Base-by-base conservation (phyloP, 37 sponge, comb jelly and placozoan species). In the Geodia barretti region DNA sequence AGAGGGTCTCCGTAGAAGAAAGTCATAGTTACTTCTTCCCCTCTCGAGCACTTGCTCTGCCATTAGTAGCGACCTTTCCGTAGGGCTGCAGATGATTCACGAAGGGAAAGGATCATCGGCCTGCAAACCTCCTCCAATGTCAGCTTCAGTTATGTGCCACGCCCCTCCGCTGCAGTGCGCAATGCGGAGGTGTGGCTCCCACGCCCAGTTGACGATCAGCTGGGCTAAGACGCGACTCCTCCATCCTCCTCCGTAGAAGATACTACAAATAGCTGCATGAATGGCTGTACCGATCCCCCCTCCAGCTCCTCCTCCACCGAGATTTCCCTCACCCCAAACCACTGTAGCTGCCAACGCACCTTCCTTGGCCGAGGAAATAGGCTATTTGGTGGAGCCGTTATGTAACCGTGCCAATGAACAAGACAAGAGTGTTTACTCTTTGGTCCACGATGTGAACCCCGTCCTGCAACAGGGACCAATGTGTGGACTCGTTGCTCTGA, bases 401-500 rank as follows among this genome's bases (percentile, higher is more conserved):
- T 47, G 54, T 47, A 14, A 7, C 14, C 54, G 54, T 47, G 54
- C 54, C 14, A 14, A 47, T 7, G 54, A 14, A 47, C 54, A 47
- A 1, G 42, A 38, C 2, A 78, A 78, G 1, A 23, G 28, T 14
- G 20, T 39, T n/a, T 21, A 70, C 61, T 70, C 70, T 35, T 69
- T 19, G 28, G 31, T 61, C 0, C 73, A 63, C n/a, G 33, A 63
- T 2, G 67, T 83, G 4, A 38, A 41, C 0, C 83, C 83, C 32
- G 83, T 83, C 25, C 39, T 83, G 11, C 83, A 83, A 31, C 39
- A 83, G 32, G 79, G 78, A 5, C 89, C 89, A 41, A 88, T 83
- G 66, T 88, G 89, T 82, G 89, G 89, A 14, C 28, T 88, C 23
- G 83, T 83, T 21, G 74, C 79, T 23, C 35, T 88, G 21, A 67